These are phyloP conservation scores for Trachelus troglodyta DNA, from an alignment of 2,888 invertebrate species.

Conservation along the genomic window DNA sequence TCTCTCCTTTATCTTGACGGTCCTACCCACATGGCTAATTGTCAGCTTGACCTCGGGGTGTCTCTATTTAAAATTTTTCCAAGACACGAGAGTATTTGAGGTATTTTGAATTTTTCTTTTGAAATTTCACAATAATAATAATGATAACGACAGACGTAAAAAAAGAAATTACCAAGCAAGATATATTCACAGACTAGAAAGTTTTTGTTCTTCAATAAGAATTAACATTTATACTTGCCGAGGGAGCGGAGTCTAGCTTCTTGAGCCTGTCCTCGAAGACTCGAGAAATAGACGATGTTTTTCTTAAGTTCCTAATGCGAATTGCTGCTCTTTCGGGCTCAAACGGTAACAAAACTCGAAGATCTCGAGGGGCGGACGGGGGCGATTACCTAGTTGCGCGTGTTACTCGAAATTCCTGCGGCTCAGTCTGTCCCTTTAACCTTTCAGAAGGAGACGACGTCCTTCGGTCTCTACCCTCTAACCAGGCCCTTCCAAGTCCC, in stretches of 20 bases:
- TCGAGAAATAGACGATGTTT: too few species aligned
- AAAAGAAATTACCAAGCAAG: neutral
- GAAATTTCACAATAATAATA: neutral
- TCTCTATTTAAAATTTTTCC: conserved; percentile 34
- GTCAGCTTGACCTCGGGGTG: conserved; percentile 35
- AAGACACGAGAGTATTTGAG: too few species aligned
- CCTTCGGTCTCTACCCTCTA: too few species aligned
- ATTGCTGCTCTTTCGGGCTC: too few species aligned
- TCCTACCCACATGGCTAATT: conserved; percentile 41
- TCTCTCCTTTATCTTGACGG: neutral
- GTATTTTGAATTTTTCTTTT: neutral
- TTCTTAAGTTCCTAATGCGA: too few species aligned
- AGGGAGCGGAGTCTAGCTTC: too few species aligned
- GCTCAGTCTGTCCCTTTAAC: neutral
- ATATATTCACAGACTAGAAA: neutral
- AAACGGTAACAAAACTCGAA: too few species aligned
- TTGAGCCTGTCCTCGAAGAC: too few species aligned
- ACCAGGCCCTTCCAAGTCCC: neutral
- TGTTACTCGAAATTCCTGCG: neutral
- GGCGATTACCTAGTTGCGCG: neutral
- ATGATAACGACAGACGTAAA: neutral
- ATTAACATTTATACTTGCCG: too few species aligned
- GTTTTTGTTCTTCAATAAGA: neutral
- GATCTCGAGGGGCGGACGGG: too few species aligned
- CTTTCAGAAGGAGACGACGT: neutral